These are phyloP conservation scores for Pollenia labialis DNA, from an alignment of 2,888 invertebrate species.

Conservation along the genomic window DNA sequence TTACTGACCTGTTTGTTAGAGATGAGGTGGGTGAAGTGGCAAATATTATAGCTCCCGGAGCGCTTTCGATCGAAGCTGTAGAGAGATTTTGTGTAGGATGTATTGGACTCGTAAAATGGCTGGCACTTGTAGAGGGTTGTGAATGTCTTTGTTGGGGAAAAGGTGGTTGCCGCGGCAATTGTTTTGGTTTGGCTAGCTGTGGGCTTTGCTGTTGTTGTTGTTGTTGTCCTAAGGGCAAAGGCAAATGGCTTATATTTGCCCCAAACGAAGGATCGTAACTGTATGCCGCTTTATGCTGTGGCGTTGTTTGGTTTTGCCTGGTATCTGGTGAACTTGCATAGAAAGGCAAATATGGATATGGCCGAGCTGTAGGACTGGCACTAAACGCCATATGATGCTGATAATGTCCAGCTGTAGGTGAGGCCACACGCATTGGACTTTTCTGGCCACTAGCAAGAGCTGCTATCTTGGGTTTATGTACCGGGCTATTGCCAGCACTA, in stretches of 20 bases:
- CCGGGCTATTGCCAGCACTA: constrained; percentile 81
- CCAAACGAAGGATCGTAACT: constrained; percentile 81
- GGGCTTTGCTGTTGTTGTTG: constrained; percentile 65
- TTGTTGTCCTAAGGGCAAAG: constrained; percentile 73
- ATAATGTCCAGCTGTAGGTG: constrained; percentile 57
- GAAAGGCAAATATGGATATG: constrained; percentile 80
- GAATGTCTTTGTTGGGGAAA: constrained; percentile 71
- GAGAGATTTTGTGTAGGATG: constrained; percentile 59
- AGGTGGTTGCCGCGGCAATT: constrained; percentile 68
- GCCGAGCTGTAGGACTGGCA: constrained; percentile 79
- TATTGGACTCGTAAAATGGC: constrained; percentile 61
- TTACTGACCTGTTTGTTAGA: constrained; percentile 69
- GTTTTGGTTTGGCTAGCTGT: constrained; percentile 58
- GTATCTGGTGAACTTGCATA: constrained; percentile 79
- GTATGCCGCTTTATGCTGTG: constrained; percentile 74
- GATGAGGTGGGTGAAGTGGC: constrained; percentile 75
- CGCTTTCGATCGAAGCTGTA: constrained; percentile 74
- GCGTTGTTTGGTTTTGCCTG: constrained; percentile 23
- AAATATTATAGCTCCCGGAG: constrained; percentile 76
- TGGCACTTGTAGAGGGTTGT: constrained; percentile 54
- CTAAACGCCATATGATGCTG: constrained; percentile 77
- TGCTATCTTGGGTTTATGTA: constrained; percentile 71
- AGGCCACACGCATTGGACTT: constrained; percentile 64
- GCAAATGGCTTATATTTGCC: constrained; percentile 77
- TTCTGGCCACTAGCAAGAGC: constrained; percentile 38